Percentiles rank a stretch among this genome's conserved stretches.
phyloP scores from a whole-genome alignment of 2,113 vertebrate genomes.

The Danio rerio region GRCz12tu NC_133179.1:237001-237500 shows the following conservation, averaged over 20 bases:
- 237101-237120: not conserved
- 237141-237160: conserved; percentile 85
- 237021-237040: not conserved
- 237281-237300: too few species aligned
- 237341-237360: conserved; percentile 94
- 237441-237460: conserved; percentile 78
- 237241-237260: conserved; percentile 98
- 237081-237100: not conserved
- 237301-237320: not conserved
- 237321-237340: conserved; percentile 59
- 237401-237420: conserved; percentile 92
- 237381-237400: conserved; percentile 93
- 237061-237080: too few species aligned
- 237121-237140: conserved; percentile 92
- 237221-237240: conserved; percentile 86
- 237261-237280: conserved; percentile 71
- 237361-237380: conserved; percentile 90
- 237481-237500: not conserved
- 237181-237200: conserved; percentile 91
- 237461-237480: not conserved
- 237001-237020: conserved; percentile 40
- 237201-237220: conserved; percentile 94
- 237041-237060: not conserved
- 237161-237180: conserved; percentile 75
- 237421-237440: conserved; percentile 74